Conservation (phyloP, 2,797 vertebrate species). For the Mormyrops attenuatus region DNA sequence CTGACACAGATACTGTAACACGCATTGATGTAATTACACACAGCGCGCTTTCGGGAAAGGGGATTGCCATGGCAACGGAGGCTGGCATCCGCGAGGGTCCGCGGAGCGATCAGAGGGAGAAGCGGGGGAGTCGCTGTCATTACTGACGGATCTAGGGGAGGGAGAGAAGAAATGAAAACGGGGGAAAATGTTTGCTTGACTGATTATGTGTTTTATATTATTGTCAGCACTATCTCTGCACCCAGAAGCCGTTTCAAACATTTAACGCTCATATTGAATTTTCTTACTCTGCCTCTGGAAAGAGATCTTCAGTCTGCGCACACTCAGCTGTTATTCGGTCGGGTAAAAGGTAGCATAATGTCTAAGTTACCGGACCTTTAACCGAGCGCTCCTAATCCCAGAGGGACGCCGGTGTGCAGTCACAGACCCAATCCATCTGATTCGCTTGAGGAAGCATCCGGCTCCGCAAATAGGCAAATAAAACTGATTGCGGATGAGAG, state of each 20-base stretch:
- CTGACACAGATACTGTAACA: constrained; percentile 16
- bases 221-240: constrained; percentile 3
- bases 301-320: not conserved
- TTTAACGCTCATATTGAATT: not conserved
- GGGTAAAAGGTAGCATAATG: not conserved
- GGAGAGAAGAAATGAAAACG: constrained; percentile 23
- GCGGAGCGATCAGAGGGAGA: constrained; percentile 36
- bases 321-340: not conserved
- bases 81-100: constrained; percentile 41
- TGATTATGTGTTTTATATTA: constrained; percentile 27
- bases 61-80: constrained; percentile 46
- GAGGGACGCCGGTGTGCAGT: not conserved
- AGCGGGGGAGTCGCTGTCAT: constrained; percentile 31
- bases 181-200: constrained; percentile 30
- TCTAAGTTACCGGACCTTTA: not conserved
- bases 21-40: constrained; percentile 3
- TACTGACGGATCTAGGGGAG: constrained; percentile 35
- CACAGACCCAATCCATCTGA: not conserved
- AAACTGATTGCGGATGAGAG: not conserved
- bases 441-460: not conserved
- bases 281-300: not conserved
- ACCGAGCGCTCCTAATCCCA: not conserved
- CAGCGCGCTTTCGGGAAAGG: constrained; percentile 37
- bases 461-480: not conserved
- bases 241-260: not conserved